A percentile compares a stretch with the other conserved stretches of the same genome.
phyloP scores from a whole-genome alignment of 2,888 invertebrate genomes.

The Lydus trimaculatus region DNA sequence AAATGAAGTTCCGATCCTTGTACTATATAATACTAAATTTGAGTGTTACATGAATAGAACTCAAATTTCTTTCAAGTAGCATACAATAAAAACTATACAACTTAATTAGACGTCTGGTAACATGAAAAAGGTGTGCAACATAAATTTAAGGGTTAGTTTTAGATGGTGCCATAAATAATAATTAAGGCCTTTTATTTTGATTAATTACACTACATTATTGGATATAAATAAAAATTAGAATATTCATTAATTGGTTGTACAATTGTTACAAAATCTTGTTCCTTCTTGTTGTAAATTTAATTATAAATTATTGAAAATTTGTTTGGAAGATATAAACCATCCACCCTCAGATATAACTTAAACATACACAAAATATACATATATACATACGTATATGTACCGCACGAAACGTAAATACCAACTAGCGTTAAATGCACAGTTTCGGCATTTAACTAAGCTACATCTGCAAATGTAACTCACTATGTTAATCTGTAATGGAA shows the following conservation, averaged over 20 bases:
- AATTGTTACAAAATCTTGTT: too few relatives aligned
- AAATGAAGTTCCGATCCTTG: constrained; percentile 6
- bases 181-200: neutral
- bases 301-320: neutral
- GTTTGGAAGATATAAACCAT: neutral
- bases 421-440: constrained; percentile 49
- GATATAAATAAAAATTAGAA: neutral
- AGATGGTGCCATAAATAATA: neutral
- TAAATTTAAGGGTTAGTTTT: neutral
- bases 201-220: neutral
- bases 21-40: neutral
- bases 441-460: constrained; percentile 47
- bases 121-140: constrained; percentile 4
- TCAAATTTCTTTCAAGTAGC: neutral
- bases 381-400: constrained; percentile 20
- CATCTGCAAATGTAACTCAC: constrained; percentile 45
- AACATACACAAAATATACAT: constrained; percentile 20
- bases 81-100: neutral
- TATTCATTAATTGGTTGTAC: too few relatives aligned
- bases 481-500: constrained; percentile 45
- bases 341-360: constrained; percentile 22
- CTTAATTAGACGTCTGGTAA: neutral
- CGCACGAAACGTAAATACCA: constrained; percentile 43
- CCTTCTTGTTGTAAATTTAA: neutral
- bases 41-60: too few relatives aligned